These are phyloP conservation scores for Furnarius figulus DNA, from an alignment of 2,113 vertebrate species.

Conservation along the genomic window DNA sequence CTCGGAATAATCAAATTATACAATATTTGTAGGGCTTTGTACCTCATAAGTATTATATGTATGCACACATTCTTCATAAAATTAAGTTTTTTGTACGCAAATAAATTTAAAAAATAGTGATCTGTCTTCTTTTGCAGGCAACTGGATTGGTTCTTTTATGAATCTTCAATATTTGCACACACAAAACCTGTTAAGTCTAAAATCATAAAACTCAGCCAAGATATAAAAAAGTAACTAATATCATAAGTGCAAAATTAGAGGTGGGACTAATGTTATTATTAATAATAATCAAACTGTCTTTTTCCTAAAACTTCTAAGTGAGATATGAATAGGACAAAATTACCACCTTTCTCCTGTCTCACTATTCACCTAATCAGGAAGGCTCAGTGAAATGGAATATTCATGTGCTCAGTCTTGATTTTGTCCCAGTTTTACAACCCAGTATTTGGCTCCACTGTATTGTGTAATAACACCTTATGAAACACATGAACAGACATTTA, in stretches of 20 bases:
- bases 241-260: neutral
- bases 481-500: neutral
- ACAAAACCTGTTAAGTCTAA: neutral
- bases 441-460: neutral
- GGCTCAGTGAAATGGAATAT: neutral
- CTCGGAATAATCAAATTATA: neutral
- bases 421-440: neutral
- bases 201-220: neutral
- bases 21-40: neutral
- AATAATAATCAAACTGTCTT: neutral
- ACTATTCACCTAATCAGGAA: neutral
- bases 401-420: fast-evolving
- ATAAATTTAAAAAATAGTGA: neutral
- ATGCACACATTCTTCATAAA: neutral
- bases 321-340: neutral
- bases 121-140: neutral
- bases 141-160: neutral
- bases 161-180: neutral
- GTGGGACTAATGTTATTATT: neutral
- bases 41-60: neutral
- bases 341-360: neutral
- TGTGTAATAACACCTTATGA: neutral
- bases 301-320: neutral
- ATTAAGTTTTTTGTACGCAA: neutral
- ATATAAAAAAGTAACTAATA: neutral